These are phyloP conservation scores for Aelia acuminata DNA, from an alignment of 2,888 invertebrate species.

Conservation along the genomic window DNA sequence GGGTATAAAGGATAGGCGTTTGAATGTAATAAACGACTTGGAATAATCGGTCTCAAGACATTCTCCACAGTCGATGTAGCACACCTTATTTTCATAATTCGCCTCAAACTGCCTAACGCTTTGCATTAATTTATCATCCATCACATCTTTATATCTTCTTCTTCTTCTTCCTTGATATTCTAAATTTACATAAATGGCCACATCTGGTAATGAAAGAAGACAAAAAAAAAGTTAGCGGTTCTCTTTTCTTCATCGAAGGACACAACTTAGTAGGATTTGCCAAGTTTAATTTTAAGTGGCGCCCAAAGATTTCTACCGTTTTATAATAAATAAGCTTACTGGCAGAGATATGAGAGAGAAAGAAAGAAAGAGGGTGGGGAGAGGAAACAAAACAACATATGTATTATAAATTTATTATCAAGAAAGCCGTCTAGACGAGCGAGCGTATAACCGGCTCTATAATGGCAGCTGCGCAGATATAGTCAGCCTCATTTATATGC, in stretches of 20 bases:
- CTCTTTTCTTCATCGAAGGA: too few relatives aligned
- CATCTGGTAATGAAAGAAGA: too few relatives aligned
- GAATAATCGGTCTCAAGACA: background rate
- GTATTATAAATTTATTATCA: slow-evolving; percentile 30
- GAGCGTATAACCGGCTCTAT: background rate
- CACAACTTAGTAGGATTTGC: too few relatives aligned
- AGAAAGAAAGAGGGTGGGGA: background rate
- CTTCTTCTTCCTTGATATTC: too few relatives aligned
- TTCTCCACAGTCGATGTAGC: background rate
- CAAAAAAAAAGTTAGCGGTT: too few relatives aligned
- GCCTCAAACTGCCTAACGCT: background rate
- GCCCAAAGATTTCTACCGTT: background rate
- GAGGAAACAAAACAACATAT: background rate
- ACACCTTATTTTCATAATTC: slow-evolving; percentile 16
- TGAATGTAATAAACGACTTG: background rate
- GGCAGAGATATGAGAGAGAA: background rate
- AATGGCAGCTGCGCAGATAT: slow-evolving; percentile 20
- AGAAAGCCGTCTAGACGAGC: slow-evolving; percentile 33
- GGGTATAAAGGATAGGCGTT: background rate
- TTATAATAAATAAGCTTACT: slow-evolving; percentile 10
- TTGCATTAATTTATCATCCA: background rate
- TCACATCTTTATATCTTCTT: too few relatives aligned
- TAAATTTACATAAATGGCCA: too few relatives aligned
- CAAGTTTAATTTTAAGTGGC: too few relatives aligned
- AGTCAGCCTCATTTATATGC: slow-evolving; percentile 43